These are phyloP conservation scores for Serripes groenlandicus DNA, from an alignment of 2,888 invertebrate species.

Conservation along the genomic window DNA sequence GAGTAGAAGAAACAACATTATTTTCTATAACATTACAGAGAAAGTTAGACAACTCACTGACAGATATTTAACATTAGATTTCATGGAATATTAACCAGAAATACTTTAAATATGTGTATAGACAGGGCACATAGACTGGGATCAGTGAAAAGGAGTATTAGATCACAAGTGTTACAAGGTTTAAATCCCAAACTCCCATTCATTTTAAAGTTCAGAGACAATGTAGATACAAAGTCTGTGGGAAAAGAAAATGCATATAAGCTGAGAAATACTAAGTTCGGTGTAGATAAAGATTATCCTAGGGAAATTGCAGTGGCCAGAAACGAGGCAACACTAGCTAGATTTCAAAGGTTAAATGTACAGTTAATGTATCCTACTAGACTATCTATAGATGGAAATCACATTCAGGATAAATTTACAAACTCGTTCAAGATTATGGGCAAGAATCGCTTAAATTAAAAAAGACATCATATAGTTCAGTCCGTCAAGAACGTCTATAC, in stretches of 20 bases:
- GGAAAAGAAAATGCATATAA: not conserved
- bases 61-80: not conserved
- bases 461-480: too few species aligned
- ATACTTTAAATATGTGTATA: conserved; percentile 33
- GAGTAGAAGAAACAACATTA: conserved; percentile 3
- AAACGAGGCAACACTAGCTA: conserved; percentile 11
- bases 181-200: not conserved
- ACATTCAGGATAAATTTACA: conserved; percentile 1
- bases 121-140: conserved; percentile 45
- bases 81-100: conserved; percentile 20
- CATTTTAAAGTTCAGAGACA: conserved; percentile 9
- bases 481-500: not conserved
- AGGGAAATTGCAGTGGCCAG: conserved; percentile 6
- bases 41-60: not conserved
- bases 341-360: not conserved
- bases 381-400: not conserved
- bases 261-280: not conserved
- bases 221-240: conserved; percentile 1
- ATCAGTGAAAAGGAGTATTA: too few species aligned
- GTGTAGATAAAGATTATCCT: conserved; percentile 7
- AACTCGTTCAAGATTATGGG: not conserved
- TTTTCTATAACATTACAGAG: conserved; percentile 4
- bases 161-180: not conserved
- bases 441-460: too few species aligned
- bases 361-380: conserved; percentile 6